Conservation (phyloP, 2,888 invertebrate genomes). For the Hydraecia micacea region DNA sequence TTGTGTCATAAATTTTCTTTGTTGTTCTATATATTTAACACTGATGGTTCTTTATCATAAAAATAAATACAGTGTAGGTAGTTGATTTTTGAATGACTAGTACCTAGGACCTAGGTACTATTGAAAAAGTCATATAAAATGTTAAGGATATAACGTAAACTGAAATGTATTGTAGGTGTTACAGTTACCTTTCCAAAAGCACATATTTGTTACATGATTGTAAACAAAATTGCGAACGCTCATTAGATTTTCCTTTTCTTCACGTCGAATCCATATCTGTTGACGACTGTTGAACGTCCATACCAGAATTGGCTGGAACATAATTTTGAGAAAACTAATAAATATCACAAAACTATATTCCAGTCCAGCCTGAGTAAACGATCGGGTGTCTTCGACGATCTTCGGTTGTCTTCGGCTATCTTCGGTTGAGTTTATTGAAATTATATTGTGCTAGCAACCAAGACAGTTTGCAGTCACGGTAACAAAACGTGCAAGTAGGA, state of each 20-base stretch:
- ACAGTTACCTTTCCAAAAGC: background rate
- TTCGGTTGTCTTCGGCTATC: background rate
- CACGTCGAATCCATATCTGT: background rate
- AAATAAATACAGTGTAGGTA: background rate
- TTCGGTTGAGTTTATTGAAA: background rate
- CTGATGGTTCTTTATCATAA: background rate
- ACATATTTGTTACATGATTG: background rate
- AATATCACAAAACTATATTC: conserved; percentile 42
- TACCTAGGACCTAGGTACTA: too few species aligned
- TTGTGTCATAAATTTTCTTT: background rate
- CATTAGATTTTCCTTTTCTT: background rate
- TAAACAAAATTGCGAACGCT: background rate
- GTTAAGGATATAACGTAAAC: too few species aligned
- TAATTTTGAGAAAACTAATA: conserved; percentile 40
- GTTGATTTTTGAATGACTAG: background rate
- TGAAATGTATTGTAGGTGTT: background rate
- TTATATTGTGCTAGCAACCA: background rate
- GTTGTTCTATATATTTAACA: background rate
- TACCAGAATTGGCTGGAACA: conserved; percentile 47
- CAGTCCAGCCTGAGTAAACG: conserved; percentile 27
- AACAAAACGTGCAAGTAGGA: background rate
- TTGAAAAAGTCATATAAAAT: too few species aligned
- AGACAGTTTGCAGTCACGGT: background rate
- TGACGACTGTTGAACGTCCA: conserved; percentile 12
- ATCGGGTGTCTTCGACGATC: conserved; percentile 18